Conservation (phyloP, 1,140 invertebrate species). For the Aphaenogaster ashmeadi region DNA sequence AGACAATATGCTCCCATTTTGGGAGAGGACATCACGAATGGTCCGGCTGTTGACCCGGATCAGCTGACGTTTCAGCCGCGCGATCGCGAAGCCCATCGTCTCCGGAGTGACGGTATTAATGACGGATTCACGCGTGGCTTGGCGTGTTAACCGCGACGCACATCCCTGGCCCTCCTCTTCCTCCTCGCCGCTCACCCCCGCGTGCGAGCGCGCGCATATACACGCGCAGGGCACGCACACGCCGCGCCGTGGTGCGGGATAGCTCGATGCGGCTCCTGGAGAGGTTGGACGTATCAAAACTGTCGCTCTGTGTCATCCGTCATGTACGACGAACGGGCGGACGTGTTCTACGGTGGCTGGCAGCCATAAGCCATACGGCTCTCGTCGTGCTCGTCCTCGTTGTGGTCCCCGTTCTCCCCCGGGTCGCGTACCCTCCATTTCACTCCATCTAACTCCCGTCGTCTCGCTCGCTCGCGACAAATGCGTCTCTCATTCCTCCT, state of each 20-base stretch:
- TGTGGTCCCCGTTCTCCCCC: slow-evolving; percentile 48
- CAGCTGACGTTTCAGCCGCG: slow-evolving; percentile 34
- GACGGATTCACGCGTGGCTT: slow-evolving; percentile 86
- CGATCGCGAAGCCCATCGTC: slow-evolving; percentile 49
- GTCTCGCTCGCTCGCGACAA: slow-evolving; percentile 42
- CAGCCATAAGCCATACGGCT: slow-evolving; percentile 75
- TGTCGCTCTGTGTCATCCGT: slow-evolving; percentile 83
- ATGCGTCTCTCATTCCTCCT: slow-evolving; percentile 40
- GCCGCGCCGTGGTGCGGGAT: slow-evolving; percentile 31
- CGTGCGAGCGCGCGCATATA: slow-evolving; percentile 52
- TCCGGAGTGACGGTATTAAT: slow-evolving; percentile 79
- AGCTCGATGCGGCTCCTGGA: slow-evolving; percentile 72
- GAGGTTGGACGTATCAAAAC: slow-evolving; percentile 82
- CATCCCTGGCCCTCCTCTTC: slow-evolving; percentile 15
- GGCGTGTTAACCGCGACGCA: slow-evolving; percentile 76
- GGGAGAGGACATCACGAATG: slow-evolving; percentile 21
- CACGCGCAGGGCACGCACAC: slow-evolving; percentile 60
- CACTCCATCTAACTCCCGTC: slow-evolving; percentile 19
- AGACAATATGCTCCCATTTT: slow-evolving; percentile 40
- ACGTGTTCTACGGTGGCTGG: slow-evolving; percentile 80
- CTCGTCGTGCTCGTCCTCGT: slow-evolving; percentile 72
- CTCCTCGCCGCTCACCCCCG: not conserved
- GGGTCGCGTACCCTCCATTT: slow-evolving; percentile 16
- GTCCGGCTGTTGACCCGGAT: slow-evolving; percentile 41
- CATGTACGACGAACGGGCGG: slow-evolving; percentile 83